Base-by-base conservation (phyloP, 2,113 vertebrate genomes). In the Cygnus buccinator region DNA sequence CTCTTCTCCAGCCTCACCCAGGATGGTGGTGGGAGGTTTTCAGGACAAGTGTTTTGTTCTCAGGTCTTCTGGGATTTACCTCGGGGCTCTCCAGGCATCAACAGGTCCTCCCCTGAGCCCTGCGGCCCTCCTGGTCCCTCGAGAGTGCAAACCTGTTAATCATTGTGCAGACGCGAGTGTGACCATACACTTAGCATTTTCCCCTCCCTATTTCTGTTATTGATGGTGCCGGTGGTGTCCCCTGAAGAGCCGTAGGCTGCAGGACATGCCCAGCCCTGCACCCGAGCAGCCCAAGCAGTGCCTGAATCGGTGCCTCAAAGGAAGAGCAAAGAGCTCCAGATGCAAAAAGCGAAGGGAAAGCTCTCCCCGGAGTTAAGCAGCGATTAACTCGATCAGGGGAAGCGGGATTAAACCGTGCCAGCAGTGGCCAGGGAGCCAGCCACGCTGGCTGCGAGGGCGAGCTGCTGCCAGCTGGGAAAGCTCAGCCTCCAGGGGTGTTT, bases 191-290 rank as follows among this genome's bases (percentile, higher is more conserved):
- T 25, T 33, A 18, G 66, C 12, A 1, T 35, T 62, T 71, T 31
- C 2, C 54, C 43, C 54, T 75, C 83, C 0, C 0, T 13, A 9
- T 61, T 14, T 74, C 48, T 0, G 29, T 50, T 28, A 8, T 0
- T 5, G 26, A 2, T 5, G 35, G 20, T 12, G 3, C 31, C 2
- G 3, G 44, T 2, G 4, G 44, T 37, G 48, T 21, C 57, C 57
- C 75, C 33, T 16, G 26, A 80, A n/a, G 46, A 13, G 10, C 2
- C 1, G 0, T 8, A 46, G 2, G 10, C 54, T 52, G 9, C 55
- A 5, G 65, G 23, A 31, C 0, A 0, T 31, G 62, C 67, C 22
- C 1, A 18, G n/a, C 1, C 2, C n/a, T 14, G n/a, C 35, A 7
- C 2, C 72, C 5, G 0, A 65, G 9, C 6, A 55, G 15, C 62